Base-by-base conservation (phyloP, 2,113 vertebrate species). In the Hyla sarda region DNA sequence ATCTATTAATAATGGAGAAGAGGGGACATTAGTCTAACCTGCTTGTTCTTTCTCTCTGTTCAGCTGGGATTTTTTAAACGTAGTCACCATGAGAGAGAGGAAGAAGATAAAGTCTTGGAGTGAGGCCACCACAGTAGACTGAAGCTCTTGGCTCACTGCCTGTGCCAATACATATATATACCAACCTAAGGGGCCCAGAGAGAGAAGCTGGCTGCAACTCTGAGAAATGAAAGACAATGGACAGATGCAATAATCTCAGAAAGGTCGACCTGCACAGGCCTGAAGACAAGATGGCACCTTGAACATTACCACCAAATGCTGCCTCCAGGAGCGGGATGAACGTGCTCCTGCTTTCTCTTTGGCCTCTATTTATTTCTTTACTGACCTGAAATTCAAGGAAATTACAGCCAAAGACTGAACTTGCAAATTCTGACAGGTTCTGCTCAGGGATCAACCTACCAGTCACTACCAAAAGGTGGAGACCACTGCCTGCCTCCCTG, bases 31-130 rank as follows among this genome's bases (percentile, higher is more conserved):
- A 14, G 5, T 16, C 37, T 82, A 65, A 37, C 67, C 8, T 30
- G 47, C 12, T 60, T 76, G 60, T 37, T 71, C 14, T 80, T 8
- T 58, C 30, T 17, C 71, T 69, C 8, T 88, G 79, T 79, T 13
- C 93, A 99, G 98, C 93, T 99, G 13, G 98, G 98, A 71, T 99
- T 99, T 91, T 99, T 99, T 87, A 94, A 95, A 89, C 95, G 93
- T 0, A 92, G 93, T 89, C 94, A 92, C 85, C 96, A 91, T 56
- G 91, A 91, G 89, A 89, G 91, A 71, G 93, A 92, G 0, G 89
- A 93, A 74, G 83, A 69, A 87, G 92, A 92, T 84, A 97, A 95
- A 85, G 91, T 90, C 41, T 87, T 93, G 82, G 95, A 97, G 88
- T 94, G 91, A 95, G 65, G 30, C 79, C 25, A 52, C 6, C 37